Percentiles rank a stretch among this genome's conserved stretches.
Evolutionary conservation across 2,113 vertebrate genomes (phyloP).

Genomic region (Euleptes europaea): DNA sequence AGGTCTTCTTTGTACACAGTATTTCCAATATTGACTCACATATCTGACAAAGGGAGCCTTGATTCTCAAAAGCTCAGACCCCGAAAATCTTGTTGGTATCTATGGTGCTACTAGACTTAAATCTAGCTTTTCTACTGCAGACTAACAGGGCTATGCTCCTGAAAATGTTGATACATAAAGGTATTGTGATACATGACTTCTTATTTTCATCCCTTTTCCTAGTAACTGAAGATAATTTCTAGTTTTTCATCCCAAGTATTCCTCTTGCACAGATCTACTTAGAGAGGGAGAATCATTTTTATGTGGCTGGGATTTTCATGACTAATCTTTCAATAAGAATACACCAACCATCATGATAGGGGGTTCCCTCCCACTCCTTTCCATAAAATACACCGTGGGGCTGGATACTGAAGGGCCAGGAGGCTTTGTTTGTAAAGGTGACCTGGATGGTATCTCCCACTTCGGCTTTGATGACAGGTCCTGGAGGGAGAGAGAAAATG

Average conservation of each 20-base stretch:
- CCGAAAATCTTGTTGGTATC: too few species aligned
- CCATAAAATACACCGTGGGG: constrained; percentile 77
- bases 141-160: too few species aligned
- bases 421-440: constrained; percentile 77
- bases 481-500: constrained; percentile 42
- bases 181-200: too few species aligned
- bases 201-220: not conserved
- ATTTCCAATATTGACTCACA: not conserved
- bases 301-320: not conserved
- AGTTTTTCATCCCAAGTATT: not conserved
- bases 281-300: not conserved
- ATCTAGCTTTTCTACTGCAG: too few species aligned
- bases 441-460: constrained; percentile 78
- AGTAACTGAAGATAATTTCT: not conserved
- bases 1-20: too few species aligned
- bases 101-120: too few species aligned
- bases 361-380: constrained; percentile 69
- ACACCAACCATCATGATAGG: constrained; percentile 74
- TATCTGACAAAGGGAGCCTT: too few species aligned
- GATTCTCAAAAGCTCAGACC: too few species aligned
- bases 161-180: not conserved
- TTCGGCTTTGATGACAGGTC: constrained; percentile 80
- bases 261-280: not conserved
- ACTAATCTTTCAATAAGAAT: not conserved
- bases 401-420: constrained; percentile 79